A percentile compares a stretch with the other conserved stretches of the same genome.
Conservation (phyloP, 2,888 invertebrate species). For the Nasonia oneida region DNA sequence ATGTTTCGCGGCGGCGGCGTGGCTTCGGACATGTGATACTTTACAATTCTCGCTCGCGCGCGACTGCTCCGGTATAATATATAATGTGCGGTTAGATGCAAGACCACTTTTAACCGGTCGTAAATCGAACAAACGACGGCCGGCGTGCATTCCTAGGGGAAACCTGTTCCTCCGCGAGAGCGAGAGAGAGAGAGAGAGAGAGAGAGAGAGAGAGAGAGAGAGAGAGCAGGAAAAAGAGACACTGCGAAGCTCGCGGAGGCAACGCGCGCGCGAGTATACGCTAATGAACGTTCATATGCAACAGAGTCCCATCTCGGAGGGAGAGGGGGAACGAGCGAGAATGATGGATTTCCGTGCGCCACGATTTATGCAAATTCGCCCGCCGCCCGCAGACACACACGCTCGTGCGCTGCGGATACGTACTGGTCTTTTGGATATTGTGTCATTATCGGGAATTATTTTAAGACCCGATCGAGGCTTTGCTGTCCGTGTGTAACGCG, state of each 20-base stretch:
- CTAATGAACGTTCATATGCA: slow-evolving; percentile 48
- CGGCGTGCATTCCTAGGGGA: slow-evolving; percentile 70
- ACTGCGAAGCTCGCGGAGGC: slow-evolving; percentile 15
- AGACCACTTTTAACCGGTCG: slow-evolving; percentile 68
- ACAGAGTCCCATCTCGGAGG: background rate
- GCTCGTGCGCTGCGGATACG: too few relatives aligned
- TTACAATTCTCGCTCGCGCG: slow-evolving; percentile 50
- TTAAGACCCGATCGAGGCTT: background rate
- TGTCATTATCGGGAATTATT: slow-evolving; percentile 21
- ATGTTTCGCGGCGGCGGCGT: slow-evolving; percentile 28
- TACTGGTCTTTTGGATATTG: background rate
- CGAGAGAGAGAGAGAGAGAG: background rate
- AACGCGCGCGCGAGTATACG: slow-evolving; percentile 22
- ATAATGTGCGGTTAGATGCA: slow-evolving; percentile 69
- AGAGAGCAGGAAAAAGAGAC: slow-evolving; percentile 64
- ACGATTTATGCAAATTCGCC: slow-evolving; percentile 58
- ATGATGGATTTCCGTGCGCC: slow-evolving; percentile 54
- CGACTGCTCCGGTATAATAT: slow-evolving; percentile 64
- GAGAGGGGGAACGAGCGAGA: background rate
- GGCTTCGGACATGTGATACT: slow-evolving; percentile 57
- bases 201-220: too few relatives aligned
- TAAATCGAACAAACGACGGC: slow-evolving; percentile 72
- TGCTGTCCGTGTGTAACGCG: too few relatives aligned
- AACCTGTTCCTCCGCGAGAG: slow-evolving; percentile 69
- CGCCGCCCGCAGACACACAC: background rate